A percentile compares a stretch with the other conserved stretches of the same genome.
Conservation (phyloP, 1,140 invertebrate genomes). For the Drosophila sp. region DNA sequence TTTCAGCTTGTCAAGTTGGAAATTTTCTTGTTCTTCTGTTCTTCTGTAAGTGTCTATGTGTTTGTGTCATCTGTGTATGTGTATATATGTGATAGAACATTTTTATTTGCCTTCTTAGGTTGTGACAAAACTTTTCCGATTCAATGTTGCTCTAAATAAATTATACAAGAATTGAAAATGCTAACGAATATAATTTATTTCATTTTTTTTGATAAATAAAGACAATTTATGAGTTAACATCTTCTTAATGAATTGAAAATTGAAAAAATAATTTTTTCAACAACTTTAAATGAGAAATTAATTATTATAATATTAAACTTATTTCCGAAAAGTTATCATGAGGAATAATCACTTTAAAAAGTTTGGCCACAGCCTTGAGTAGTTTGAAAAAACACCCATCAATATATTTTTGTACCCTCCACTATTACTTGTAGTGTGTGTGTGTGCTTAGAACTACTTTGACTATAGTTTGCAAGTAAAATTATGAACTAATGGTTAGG, state of each 20-base stretch:
- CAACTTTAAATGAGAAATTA: too few relatives aligned
- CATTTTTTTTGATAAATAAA: too few relatives aligned
- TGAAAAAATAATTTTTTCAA: too few relatives aligned
- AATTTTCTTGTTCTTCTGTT: constrained; percentile 8
- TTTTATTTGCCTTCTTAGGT: neutral
- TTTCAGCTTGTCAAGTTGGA: constrained; percentile 11
- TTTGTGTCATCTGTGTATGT: constrained; percentile 14
- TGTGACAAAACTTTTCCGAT: neutral
- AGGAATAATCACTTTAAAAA: too few relatives aligned
- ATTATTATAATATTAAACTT: too few relatives aligned
- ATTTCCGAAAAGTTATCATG: too few relatives aligned
- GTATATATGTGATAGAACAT: constrained; percentile 1
- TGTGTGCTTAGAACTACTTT: constrained; percentile 7
- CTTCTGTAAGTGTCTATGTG: constrained; percentile 2
- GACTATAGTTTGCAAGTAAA: constrained; percentile 21
- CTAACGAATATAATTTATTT: too few relatives aligned
- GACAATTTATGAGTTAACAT: too few relatives aligned
- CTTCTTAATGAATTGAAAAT: too few relatives aligned
- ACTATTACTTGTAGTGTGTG: neutral
- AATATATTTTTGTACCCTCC: too few relatives aligned
- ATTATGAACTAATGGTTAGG: constrained; percentile 22
- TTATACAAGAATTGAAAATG: too few relatives aligned
- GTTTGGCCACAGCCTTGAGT: too few relatives aligned
- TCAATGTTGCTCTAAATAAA: neutral
- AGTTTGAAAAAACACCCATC: neutral